phyloP scores from a whole-genome alignment of 1,140 invertebrate genomes.

The Pantala flavescens region DNA sequence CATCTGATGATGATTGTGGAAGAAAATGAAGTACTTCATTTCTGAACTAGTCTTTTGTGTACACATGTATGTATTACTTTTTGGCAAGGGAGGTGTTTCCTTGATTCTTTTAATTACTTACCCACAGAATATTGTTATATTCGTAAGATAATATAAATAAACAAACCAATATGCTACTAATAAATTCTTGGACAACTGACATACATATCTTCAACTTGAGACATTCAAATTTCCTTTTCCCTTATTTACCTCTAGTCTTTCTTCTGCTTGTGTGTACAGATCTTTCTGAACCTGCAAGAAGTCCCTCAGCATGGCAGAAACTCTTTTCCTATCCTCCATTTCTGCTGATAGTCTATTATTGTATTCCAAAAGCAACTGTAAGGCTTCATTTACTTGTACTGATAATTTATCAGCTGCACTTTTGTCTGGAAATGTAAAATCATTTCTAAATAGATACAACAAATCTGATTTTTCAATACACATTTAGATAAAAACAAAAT shows the following conservation, averaged over 20 bases:
- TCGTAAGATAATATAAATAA: no score
- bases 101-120: no score
- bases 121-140: no score
- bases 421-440: conserved; percentile 45
- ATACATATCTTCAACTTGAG: no score
- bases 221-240: no score
- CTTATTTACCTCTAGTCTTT: conserved; percentile 63
- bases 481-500: conserved; percentile 12
- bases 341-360: conserved; percentile 75
- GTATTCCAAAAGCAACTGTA: conserved; percentile 74
- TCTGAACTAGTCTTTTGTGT: no score
- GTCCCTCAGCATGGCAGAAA: conserved; percentile 75
- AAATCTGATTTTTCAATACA: neutral
- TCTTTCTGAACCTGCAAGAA: conserved; percentile 78
- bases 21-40: no score
- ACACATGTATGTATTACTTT: no score
- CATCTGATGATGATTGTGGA: no score
- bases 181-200: no score
- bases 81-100: no score
- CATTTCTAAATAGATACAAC: conserved; percentile 12
- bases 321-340: conserved; percentile 74
- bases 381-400: conserved; percentile 74
- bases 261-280: conserved; percentile 70
- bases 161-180: no score
- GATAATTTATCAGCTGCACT: conserved; percentile 59